A percentile compares a stretch with the other conserved stretches of the same genome.
These are phyloP conservation scores for Lacerta viridis DNA, from an alignment of 2,797 vertebrate genomes.

Conservation along the genomic window DNA sequence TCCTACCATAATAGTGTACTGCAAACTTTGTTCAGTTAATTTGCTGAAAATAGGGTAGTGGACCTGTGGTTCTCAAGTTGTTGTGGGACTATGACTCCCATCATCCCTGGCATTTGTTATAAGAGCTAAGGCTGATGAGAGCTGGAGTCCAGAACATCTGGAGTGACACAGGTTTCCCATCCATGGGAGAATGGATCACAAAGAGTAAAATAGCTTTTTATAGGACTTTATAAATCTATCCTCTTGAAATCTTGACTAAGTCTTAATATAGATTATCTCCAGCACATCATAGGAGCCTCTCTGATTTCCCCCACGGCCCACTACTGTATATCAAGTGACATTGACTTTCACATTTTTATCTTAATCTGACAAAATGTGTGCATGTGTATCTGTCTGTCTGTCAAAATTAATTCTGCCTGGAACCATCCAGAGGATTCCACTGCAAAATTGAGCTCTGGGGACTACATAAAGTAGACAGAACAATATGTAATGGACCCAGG, in stretches of 20 bases:
- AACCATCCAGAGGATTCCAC: not conserved
- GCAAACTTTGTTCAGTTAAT: not conserved
- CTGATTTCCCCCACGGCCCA: too few relatives aligned
- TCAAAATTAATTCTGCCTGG: not conserved
- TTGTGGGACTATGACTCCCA: too few relatives aligned
- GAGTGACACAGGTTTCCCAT: too few relatives aligned
- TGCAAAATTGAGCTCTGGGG: not conserved
- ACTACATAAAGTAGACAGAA: not conserved
- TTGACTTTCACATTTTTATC: not conserved
- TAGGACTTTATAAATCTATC: not conserved
- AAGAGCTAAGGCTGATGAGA: too few relatives aligned
- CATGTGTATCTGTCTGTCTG: not conserved
- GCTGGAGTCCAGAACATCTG: too few relatives aligned
- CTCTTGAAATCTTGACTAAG: not conserved
- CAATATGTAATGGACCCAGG: not conserved
- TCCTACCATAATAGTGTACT: not conserved
- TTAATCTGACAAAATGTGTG: not conserved
- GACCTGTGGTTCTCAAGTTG: too few relatives aligned
- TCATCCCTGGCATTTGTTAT: too few relatives aligned
- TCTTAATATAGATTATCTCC: not conserved
- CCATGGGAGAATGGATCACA: not conserved
- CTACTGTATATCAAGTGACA: not conserved
- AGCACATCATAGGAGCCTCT: not conserved
- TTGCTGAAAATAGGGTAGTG: not conserved
- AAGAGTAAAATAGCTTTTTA: not conserved